These are phyloP conservation scores for Himalopsyche anomala DNA, from an alignment of 2,888 invertebrate species.

Conservation along the genomic window DNA sequence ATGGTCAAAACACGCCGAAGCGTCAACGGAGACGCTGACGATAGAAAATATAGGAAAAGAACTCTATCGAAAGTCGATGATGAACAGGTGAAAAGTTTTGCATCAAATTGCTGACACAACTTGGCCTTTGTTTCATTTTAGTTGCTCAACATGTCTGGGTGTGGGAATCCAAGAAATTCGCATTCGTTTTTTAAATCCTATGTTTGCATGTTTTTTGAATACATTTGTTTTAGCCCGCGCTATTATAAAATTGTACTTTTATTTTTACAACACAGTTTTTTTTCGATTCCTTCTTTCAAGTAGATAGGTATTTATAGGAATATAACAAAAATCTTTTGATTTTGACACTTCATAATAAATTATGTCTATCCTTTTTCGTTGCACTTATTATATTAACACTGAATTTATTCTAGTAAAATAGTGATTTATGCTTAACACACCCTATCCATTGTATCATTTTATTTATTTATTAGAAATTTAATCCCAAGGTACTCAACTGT, in stretches of 20 bases:
- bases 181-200: not conserved
- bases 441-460: not conserved
- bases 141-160: conserved; percentile 37
- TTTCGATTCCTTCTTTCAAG: not conserved
- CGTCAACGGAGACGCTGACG: conserved; percentile 76
- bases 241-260: not conserved
- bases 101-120: conserved; percentile 37
- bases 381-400: conserved; percentile 5
- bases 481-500: no score
- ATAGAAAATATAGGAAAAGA: conserved; percentile 74
- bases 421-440: not conserved
- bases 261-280: not conserved
- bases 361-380: not conserved
- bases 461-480: no score
- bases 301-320: not conserved
- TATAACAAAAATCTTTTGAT: not conserved
- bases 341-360: not conserved
- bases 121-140: conserved; percentile 46
- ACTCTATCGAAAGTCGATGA: conserved; percentile 75
- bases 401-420: not conserved
- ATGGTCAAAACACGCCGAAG: conserved; percentile 79
- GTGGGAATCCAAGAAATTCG: conserved; percentile 8
- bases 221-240: not conserved
- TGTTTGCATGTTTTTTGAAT: conserved; percentile 9
- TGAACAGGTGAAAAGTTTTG: conserved; percentile 73